phyloP scores from a whole-genome alignment of 2,113 vertebrate species.

The Pluvianellus socialis region DNA sequence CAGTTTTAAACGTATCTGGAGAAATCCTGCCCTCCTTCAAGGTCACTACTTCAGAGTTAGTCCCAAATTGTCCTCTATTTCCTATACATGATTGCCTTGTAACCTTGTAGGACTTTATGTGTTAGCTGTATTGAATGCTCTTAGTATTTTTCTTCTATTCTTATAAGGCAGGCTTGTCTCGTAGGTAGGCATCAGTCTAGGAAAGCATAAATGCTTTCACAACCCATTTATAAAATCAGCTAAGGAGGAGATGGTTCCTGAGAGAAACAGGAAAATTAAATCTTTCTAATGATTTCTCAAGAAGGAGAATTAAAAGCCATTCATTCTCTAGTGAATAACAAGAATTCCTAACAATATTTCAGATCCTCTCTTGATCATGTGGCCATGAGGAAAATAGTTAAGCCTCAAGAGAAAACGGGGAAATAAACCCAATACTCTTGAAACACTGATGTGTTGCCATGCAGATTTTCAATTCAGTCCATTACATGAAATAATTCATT shows the following conservation, averaged over 20 bases:
- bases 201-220: background rate
- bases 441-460: background rate
- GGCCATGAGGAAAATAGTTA: background rate
- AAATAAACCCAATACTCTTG: background rate
- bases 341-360: background rate
- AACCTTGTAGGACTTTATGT: background rate
- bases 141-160: background rate
- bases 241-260: background rate
- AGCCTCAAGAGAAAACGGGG: background rate
- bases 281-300: background rate
- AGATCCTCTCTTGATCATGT: background rate
- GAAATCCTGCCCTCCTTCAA: background rate
- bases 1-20: background rate
- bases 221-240: background rate
- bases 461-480: background rate
- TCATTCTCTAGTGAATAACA: background rate
- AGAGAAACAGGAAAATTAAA: background rate
- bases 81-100: background rate
- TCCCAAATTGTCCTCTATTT: background rate
- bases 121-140: background rate
- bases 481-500: background rate
- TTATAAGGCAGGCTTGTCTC: background rate
- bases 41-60: background rate
- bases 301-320: background rate
- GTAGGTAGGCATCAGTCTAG: background rate